Percentiles rank a stretch among this genome's conserved stretches.
phyloP scores from a whole-genome alignment of 2,888 invertebrate species.

The Luperina nickerlii region DNA sequence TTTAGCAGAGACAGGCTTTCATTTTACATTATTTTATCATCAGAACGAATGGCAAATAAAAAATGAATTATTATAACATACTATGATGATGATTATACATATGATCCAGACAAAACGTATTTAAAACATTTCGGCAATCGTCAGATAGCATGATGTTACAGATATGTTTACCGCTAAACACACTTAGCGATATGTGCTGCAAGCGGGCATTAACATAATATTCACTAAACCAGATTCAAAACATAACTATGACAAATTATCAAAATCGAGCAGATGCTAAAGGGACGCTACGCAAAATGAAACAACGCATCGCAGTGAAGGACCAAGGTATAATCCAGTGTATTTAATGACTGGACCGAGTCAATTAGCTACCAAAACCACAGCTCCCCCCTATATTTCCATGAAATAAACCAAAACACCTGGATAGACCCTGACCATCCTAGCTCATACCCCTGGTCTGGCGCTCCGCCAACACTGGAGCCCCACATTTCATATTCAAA shows the following conservation, averaged over 20 bases:
- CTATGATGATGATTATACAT: not conserved
- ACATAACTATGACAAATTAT: not conserved
- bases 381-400: not conserved
- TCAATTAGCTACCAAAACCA: not conserved
- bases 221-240: not conserved
- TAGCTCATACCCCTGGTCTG: constrained; percentile 40
- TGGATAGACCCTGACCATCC: not conserved
- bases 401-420: constrained; percentile 22
- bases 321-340: not conserved
- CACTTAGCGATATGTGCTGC: not conserved
- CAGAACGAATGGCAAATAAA: not conserved
- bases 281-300: not conserved
- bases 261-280: not conserved
- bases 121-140: not conserved
- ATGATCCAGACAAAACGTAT: not conserved
- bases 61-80: not conserved
- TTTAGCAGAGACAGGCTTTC: constrained; percentile 5
- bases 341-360: not conserved
- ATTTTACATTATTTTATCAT: constrained; percentile 42
- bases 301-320: not conserved
- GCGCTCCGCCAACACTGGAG: constrained; percentile 55
- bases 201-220: not conserved
- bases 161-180: not conserved
- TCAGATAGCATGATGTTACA: not conserved
- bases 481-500: constrained; percentile 53